Base-by-base conservation (phyloP, 2,113 vertebrate species). In the Chaetura pelagica region DNA sequence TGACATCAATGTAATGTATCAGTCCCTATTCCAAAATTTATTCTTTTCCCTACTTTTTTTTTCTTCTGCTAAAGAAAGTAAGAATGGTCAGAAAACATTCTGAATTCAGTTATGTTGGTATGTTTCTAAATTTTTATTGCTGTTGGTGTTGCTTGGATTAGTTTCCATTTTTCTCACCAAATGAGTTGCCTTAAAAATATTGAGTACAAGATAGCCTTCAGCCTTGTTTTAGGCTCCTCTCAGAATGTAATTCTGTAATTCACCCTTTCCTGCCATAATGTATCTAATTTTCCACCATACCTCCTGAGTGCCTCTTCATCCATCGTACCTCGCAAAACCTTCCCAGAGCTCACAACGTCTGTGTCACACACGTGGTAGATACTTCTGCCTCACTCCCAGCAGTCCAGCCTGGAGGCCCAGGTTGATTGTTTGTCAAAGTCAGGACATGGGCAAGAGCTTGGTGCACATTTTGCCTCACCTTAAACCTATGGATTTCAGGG, bases 281-380 rank as follows among this genome's bases (percentile, higher is more conserved):
- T 46, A 68, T n/a, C 9, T 9, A 57, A 17, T 35, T 79, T 68
- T 78, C 34, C 20, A 34, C 26, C 42, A 34, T 7, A 34, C 27
- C 9, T 35, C 49, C 18, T 38, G 34, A 30, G 10, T 44, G 4
- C 8, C 10, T 44, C 23, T 67, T 87, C 66, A 34, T 38, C 61
- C 23, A 16, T 22, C 3, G 1, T n/a, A 76, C 21, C 23, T 55
- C 26, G 26, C 7, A 3, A 6, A 0, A 0, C 9, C 12, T 35
- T 73, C 34, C 34, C 11, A 3, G 11, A 67, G 48, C 32, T 73
- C 74, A 19, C 0, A 0, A 67, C 22, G 11, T 26, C 7, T 38
- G 59, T 44, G 19, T 57, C 42, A 62, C 0, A 1, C 7, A 11
- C 4, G 4, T 18, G 30, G 32, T 9, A n/a, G 38, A 71, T 29